Evolutionary conservation across 1,140 invertebrate genomes (phyloP).

Genomic region (Drosophila nebulosa): DNA sequence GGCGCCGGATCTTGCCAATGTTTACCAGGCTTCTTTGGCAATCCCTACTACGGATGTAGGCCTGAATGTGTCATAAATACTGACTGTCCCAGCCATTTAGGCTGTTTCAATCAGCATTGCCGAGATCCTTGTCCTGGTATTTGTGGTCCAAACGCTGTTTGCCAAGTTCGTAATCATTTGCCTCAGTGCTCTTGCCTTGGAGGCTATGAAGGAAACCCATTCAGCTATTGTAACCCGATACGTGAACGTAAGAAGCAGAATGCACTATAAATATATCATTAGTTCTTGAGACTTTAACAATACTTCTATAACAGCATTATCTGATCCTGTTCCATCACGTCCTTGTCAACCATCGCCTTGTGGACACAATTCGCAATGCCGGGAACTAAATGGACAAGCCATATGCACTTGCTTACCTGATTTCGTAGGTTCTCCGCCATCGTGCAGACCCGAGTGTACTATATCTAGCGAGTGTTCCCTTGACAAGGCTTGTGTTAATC

Average conservation of each 20-base stretch:
- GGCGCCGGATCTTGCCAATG: constrained; percentile 87
- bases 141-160: constrained; percentile 88
- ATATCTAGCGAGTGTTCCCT: constrained; percentile 90
- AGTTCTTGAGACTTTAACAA: not conserved
- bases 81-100: constrained; percentile 86
- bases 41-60: constrained; percentile 88
- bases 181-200: constrained; percentile 87
- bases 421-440: constrained; percentile 89
- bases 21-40: constrained; percentile 85
- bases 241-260: constrained; percentile 83
- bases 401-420: constrained; percentile 89
- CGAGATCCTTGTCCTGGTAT: constrained; percentile 88
- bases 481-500: constrained; percentile 89
- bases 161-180: constrained; percentile 88
- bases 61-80: constrained; percentile 88
- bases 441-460: constrained; percentile 91
- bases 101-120: constrained; percentile 88
- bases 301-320: constrained; percentile 30
- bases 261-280: too few relatives aligned
- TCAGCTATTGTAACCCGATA: constrained; percentile 83
- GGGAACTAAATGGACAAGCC: constrained; percentile 86
- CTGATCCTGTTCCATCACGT: constrained; percentile 73
- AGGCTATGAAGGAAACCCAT: constrained; percentile 87
- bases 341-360: constrained; percentile 89
- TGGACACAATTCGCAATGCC: constrained; percentile 89